Conservation (phyloP, 1,140 invertebrate species). For the Diplogasteroides magnus region DNA sequence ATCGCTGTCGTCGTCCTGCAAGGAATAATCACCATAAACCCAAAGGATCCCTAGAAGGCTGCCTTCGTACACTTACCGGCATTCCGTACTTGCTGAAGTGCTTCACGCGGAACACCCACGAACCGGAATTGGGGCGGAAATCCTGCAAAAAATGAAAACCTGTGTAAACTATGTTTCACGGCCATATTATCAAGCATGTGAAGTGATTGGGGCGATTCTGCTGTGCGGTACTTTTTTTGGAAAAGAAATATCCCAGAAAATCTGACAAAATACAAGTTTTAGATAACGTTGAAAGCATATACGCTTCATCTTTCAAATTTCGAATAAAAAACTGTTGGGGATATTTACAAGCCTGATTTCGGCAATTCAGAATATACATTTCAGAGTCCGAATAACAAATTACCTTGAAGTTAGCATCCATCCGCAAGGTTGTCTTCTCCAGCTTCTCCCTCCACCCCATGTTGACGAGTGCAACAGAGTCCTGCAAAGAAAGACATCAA, state of each 20-base stretch:
- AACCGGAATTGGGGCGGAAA: conserved; percentile 86
- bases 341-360: too few species aligned
- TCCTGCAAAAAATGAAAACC: conserved; percentile 59
- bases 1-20: background rate
- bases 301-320: background rate
- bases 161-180: background rate
- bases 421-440: conserved; percentile 73
- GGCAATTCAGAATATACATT: too few species aligned
- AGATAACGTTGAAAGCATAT: background rate
- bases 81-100: conserved; percentile 95
- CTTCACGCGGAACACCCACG: conserved; percentile 77
- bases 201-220: background rate
- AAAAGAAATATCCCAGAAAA: background rate
- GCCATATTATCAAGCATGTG: too few species aligned
- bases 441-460: conserved; percentile 84
- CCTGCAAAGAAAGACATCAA: conserved; percentile 49
- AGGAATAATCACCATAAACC: background rate
- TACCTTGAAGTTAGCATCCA: conserved; percentile 76
- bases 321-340: background rate
- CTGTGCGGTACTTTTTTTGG: background rate
- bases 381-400: background rate
- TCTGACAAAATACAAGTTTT: background rate
- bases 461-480: conserved; percentile 69
- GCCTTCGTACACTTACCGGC: conserved; percentile 65
- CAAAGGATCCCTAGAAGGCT: background rate